Base-by-base conservation (phyloP, 2,797 vertebrate species). In the Acanthiza pusilla region DNA sequence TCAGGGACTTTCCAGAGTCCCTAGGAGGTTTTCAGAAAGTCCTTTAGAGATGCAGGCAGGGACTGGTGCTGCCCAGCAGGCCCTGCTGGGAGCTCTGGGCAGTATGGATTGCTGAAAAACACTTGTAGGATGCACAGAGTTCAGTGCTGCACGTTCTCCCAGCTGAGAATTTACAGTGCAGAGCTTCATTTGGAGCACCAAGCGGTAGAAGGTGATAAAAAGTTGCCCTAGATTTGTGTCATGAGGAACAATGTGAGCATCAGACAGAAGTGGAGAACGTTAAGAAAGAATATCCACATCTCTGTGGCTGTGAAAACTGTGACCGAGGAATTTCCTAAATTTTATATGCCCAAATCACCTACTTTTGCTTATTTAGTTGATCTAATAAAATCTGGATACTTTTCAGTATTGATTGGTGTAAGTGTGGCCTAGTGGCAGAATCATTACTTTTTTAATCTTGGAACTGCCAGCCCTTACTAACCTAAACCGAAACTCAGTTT, bases 401-500 rank as follows among this genome's bases (percentile, higher is more conserved):
- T 96, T 94, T 90, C 84, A n/a, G 71, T 97, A 97, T 96, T 94
- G 97, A 98, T 96, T 95, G 91, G 72, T 96, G n/a, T 68, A 94
- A 97, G 91, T 82, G 94, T 96, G 94, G 55, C 84, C 96, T 96
- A 97, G 97, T 97, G 97, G 96, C 90, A 96, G 91, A 97, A 97
- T 98, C 96, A 95, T 98, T 98, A 97, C 88, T 95, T 97, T 98
- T 97, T 98, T 96, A 98, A 98, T 98, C 93, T 97, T 89, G 89
- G 61, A 97, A 92, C 93, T 97, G 95, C 95, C 95, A 97, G 58
- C 68, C 83, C 55, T 90, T 93, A 93, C 96, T 97, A 89, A 97
- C 96, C 95, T 96, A 94, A 97, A 92, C 82, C 63, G 81, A 96
- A 97, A 91, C 92, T 96, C 93, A 67, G 84, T 80, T 95, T 84